A percentile compares a stretch with the other conserved stretches of the same genome.
Evolutionary conservation across 2,797 vertebrate genomes (phyloP).

Genomic region (Oreochromis mossambicus): DNA sequence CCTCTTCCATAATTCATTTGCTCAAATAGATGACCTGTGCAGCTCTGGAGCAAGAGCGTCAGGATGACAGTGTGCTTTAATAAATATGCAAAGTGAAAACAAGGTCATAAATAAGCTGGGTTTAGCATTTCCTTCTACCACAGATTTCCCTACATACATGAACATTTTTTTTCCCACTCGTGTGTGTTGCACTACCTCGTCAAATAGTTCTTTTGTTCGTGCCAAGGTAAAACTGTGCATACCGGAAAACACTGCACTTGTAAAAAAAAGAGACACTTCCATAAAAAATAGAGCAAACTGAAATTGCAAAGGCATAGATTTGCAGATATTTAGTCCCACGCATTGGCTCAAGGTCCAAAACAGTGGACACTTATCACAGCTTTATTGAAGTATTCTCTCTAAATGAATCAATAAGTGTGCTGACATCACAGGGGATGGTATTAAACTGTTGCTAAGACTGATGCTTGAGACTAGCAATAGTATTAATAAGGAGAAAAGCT

Average conservation of each 20-base stretch:
- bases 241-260: not conserved
- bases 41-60: conserved; percentile 29
- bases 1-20: conserved; percentile 65
- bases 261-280: not conserved
- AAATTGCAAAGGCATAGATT: not conserved
- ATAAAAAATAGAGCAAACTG: not conserved
- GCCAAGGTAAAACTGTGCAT: not conserved
- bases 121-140: conserved; percentile 41
- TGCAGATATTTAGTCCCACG: not conserved
- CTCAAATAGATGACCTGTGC: conserved; percentile 61
- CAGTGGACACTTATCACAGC: not conserved
- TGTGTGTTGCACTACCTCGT: conserved; percentile 2
- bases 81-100: conserved; percentile 66
- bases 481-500: not conserved
- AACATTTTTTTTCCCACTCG: not conserved
- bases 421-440: not conserved
- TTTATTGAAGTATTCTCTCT: not conserved
- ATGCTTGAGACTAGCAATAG: not conserved
- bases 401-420: not conserved
- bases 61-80: conserved; percentile 37
- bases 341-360: not conserved
- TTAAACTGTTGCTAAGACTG: not conserved
- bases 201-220: conserved; percentile 5
- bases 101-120: conserved; percentile 58
- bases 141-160: not conserved